These are phyloP conservation scores for Parelbella ahira DNA, from an alignment of 2,888 invertebrate species.

Conservation along the genomic window DNA sequence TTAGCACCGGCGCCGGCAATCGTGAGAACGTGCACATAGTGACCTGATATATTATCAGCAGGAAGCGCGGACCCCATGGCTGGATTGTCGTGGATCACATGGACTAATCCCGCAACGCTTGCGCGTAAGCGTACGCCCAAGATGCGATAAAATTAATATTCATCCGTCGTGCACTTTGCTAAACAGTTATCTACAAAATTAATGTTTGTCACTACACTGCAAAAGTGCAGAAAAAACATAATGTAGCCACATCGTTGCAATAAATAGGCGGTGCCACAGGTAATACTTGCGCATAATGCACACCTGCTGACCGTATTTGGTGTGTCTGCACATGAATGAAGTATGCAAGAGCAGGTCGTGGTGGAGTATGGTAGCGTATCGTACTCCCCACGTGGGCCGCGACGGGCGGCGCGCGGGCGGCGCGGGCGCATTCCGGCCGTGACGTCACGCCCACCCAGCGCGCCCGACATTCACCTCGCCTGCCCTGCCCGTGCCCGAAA, in stretches of 20 bases:
- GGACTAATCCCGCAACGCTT: slow-evolving; percentile 50
- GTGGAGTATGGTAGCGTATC: slow-evolving; percentile 43
- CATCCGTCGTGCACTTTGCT: slow-evolving; percentile 8
- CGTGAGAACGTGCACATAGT: slow-evolving; percentile 54
- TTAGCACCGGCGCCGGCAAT: slow-evolving; percentile 31
- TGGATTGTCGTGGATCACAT: slow-evolving; percentile 54
- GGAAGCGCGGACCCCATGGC: slow-evolving; percentile 64
- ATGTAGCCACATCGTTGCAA: too few relatives aligned
- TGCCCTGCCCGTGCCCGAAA: slow-evolving; percentile 44
- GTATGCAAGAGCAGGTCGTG: slow-evolving; percentile 37
- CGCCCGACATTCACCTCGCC: slow-evolving; percentile 72
- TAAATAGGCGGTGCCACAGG: too few relatives aligned
- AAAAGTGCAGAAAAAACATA: slow-evolving; percentile 1
- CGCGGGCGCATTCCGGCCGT: slow-evolving; percentile 75
- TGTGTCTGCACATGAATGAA: slow-evolving; percentile 52
- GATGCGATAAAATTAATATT: background rate
- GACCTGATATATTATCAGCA: slow-evolving; percentile 65
- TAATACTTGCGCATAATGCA: slow-evolving; percentile 11
- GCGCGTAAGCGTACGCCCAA: slow-evolving; percentile 38
- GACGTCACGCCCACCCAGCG: slow-evolving; percentile 80
- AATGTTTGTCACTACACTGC: too few relatives aligned
- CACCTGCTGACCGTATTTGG: slow-evolving; percentile 43
- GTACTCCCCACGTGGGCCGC: slow-evolving; percentile 60
- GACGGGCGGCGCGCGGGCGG: slow-evolving; percentile 42
- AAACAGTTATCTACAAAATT: slow-evolving; percentile 8